Conservation (phyloP, 2,888 invertebrate species). For the Leptopterna dolabrata region DNA sequence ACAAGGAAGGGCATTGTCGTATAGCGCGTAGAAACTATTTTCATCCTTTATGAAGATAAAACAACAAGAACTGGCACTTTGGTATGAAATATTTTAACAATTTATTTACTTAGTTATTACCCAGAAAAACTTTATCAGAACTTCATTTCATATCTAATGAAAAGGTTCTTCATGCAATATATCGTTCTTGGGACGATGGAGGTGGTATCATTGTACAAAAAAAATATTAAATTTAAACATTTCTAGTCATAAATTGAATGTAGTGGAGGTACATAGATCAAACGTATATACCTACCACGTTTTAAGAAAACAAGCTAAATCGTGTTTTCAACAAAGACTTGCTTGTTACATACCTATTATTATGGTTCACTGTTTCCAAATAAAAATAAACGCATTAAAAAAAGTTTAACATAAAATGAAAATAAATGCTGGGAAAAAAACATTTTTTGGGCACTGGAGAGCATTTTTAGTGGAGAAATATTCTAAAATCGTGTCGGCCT, state of each 20-base stretch:
- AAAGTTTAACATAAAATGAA: background rate
- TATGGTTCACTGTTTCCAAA: background rate
- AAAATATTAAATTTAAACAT: background rate
- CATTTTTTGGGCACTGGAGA: constrained; percentile 14
- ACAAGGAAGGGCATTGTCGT: background rate
- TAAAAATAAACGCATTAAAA: background rate
- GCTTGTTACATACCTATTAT: constrained; percentile 16
- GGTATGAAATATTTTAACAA: background rate
- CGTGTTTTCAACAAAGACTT: constrained; percentile 6
- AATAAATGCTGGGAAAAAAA: background rate
- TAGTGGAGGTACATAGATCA: background rate
- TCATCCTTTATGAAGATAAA: background rate
- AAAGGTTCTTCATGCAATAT: background rate
- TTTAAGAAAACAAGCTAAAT: background rate
- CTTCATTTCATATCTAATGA: too few relatives aligned
- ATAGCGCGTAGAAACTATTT: background rate
- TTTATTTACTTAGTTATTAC: background rate
- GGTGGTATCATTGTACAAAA: constrained; percentile 27
- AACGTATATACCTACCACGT: background rate
- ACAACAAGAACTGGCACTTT: background rate
- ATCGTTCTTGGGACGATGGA: background rate
- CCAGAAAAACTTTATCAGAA: too few relatives aligned
- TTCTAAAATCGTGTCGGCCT: background rate
- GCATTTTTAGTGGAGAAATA: background rate
- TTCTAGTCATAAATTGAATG: background rate